Percentiles rank a stretch among this genome's conserved stretches.
These are phyloP conservation scores for Rhorus exstirpatorius DNA, from an alignment of 2,888 invertebrate species.

Conservation along the genomic window DNA sequence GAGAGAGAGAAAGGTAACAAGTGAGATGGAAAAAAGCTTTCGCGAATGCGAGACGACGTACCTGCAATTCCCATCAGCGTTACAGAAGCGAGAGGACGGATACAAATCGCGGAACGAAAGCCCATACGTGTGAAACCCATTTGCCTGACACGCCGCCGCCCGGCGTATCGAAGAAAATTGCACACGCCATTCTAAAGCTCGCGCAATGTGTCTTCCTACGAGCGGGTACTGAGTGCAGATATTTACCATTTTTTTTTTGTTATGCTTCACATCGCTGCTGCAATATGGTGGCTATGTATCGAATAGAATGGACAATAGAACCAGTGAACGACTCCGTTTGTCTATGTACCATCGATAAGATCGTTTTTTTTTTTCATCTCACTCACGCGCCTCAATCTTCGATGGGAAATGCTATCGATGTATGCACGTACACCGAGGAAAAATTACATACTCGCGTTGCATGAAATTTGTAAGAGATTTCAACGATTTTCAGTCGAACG, in stretches of 20 bases:
- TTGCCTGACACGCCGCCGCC: constrained; percentile 50
- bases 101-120: constrained; percentile 65
- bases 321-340: neutral
- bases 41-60: constrained; percentile 62
- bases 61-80: constrained; percentile 66
- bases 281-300: neutral
- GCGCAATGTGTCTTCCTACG: constrained; percentile 53
- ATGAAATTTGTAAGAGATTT: too few species aligned
- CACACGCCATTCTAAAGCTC: constrained; percentile 46
- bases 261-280: neutral
- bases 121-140: constrained; percentile 67
- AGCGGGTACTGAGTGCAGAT: constrained; percentile 52
- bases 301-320: constrained; percentile 7
- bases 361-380: neutral
- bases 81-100: constrained; percentile 53
- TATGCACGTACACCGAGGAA: neutral
- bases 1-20: constrained; percentile 18
- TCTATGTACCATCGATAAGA: neutral
- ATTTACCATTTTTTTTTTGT: constrained; percentile 58
- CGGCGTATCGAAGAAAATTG: constrained; percentile 61
- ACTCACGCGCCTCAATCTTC: neutral
- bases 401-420: neutral
- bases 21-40: constrained; percentile 58
- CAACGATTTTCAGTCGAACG: too few species aligned
- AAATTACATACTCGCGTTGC: too few species aligned